These are phyloP conservation scores for Lethocerus indicus DNA, from an alignment of 1,140 invertebrate genomes.

Conservation along the genomic window DNA sequence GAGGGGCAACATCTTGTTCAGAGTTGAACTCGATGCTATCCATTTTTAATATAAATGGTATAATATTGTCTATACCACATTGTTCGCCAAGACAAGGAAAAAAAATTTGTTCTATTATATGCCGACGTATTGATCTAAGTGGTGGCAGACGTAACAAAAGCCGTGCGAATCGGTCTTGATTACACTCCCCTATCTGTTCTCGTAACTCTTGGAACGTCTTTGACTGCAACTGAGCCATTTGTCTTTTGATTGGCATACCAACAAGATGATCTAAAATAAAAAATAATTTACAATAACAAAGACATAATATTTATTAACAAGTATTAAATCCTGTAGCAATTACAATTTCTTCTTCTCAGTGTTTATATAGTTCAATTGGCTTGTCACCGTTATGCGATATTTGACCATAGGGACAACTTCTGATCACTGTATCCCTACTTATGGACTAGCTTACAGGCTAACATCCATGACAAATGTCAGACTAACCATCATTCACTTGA, in stretches of 20 bases:
- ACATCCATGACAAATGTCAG: too few relatives aligned
- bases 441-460: too few relatives aligned
- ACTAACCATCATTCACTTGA: too few relatives aligned
- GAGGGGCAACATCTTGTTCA: slow-evolving; percentile 12
- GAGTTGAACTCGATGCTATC: slow-evolving; percentile 27
- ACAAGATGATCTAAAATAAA: slow-evolving; percentile 27
- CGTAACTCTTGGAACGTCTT: slow-evolving; percentile 52
- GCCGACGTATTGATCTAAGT: slow-evolving; percentile 55
- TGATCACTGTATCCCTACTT: too few relatives aligned
- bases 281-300: neutral
- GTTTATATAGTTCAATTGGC: too few relatives aligned
- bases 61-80: slow-evolving; percentile 79
- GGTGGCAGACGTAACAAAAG: slow-evolving; percentile 58
- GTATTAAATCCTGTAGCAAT: too few relatives aligned
- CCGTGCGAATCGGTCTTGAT: slow-evolving; percentile 40
- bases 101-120: slow-evolving; percentile 80
- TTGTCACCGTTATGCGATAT: too few relatives aligned
- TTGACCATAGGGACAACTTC: too few relatives aligned
- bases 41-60: slow-evolving; percentile 82
- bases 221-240: slow-evolving; percentile 52
- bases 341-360: too few relatives aligned
- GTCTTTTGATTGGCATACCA: slow-evolving; percentile 20
- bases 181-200: slow-evolving; percentile 31
- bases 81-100: slow-evolving; percentile 83
- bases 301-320: too few relatives aligned